Conservation (phyloP, 2,113 vertebrate species). For the Toxotes jaculatrix region DNA sequence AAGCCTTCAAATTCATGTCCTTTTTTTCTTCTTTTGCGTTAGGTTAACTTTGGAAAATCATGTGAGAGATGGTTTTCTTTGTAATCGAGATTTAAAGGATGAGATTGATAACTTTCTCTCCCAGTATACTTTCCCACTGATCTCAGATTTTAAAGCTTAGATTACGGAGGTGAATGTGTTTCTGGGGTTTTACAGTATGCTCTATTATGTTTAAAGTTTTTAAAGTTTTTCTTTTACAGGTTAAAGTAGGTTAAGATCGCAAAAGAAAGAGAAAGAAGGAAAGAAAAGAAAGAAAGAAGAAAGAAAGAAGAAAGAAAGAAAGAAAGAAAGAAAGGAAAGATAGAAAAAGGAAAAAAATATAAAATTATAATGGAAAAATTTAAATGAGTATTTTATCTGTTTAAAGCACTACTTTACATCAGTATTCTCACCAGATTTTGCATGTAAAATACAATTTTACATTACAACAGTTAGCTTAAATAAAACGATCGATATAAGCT, state of each 20-base stretch:
- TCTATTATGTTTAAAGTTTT: conserved; percentile 38
- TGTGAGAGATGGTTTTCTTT: conserved; percentile 75
- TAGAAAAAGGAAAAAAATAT: no score
- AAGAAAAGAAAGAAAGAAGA: not conserved
- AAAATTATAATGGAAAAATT: not conserved
- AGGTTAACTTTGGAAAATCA: conserved; percentile 81
- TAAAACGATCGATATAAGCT: conserved; percentile 17
- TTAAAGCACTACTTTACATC: conserved; percentile 1
- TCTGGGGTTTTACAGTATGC: conserved; percentile 20
- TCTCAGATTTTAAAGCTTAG: conserved; percentile 57
- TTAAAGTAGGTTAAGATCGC: not conserved
- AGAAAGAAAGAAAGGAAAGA: not conserved
- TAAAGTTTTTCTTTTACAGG: not conserved
- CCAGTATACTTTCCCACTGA: conserved; percentile 61
- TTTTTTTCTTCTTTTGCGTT: conserved; percentile 57
- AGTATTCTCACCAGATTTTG: not conserved
- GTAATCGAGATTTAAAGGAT: conserved; percentile 71
- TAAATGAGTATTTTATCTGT: not conserved
- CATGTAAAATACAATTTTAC: not conserved
- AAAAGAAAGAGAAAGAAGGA: no score
- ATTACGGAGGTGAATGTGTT: conserved; percentile 45
- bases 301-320: not conserved
- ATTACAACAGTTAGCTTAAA: not conserved
- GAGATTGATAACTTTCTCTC: conserved; percentile 73
- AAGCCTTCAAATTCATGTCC: conserved; percentile 61